Evolutionary conservation across 2,888 invertebrate species (phyloP).

Genomic region (Mesorhabditis belari): DNA sequence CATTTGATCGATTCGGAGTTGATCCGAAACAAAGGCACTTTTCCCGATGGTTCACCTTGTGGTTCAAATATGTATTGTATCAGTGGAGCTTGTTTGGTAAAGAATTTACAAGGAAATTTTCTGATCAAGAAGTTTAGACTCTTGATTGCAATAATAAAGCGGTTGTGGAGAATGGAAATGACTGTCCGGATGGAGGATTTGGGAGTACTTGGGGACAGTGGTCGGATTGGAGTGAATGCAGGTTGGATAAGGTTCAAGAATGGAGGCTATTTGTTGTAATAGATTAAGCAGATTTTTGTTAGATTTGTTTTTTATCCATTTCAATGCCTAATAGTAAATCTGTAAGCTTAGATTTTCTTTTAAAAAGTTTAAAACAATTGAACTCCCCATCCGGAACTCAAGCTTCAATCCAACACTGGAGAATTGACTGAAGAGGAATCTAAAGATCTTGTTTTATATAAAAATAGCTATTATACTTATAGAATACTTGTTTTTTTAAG

Average conservation of each 20-base stretch:
- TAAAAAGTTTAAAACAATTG: too few species aligned
- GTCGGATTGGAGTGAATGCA: constrained; percentile 29
- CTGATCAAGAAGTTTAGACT: constrained; percentile 10
- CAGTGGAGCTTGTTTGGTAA: constrained; percentile 40
- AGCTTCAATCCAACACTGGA: too few species aligned
- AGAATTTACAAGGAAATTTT: not conserved
- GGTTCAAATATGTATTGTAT: constrained; percentile 47
- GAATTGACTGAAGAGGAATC: too few species aligned
- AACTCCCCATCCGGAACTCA: too few species aligned
- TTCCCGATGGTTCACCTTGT: constrained; percentile 52
- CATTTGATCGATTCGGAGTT: constrained; percentile 49
- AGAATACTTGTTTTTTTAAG: too few species aligned
- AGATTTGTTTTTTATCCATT: too few species aligned
- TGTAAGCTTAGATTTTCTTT: too few species aligned
- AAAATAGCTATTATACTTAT: too few species aligned
- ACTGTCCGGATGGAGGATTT: constrained; percentile 32
- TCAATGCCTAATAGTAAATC: too few species aligned
- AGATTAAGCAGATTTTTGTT: too few species aligned
- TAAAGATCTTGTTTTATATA: too few species aligned
- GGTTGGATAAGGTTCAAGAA: constrained; percentile 7
- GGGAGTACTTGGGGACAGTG: constrained; percentile 21
- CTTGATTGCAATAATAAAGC: constrained; percentile 41
- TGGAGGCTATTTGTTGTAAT: too few species aligned
- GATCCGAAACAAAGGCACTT: constrained; percentile 52
- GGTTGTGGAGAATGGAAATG: constrained; percentile 29